Evolutionary conservation across 2,797 vertebrate species (phyloP).

Genomic region (Chaunax sp.): DNA sequence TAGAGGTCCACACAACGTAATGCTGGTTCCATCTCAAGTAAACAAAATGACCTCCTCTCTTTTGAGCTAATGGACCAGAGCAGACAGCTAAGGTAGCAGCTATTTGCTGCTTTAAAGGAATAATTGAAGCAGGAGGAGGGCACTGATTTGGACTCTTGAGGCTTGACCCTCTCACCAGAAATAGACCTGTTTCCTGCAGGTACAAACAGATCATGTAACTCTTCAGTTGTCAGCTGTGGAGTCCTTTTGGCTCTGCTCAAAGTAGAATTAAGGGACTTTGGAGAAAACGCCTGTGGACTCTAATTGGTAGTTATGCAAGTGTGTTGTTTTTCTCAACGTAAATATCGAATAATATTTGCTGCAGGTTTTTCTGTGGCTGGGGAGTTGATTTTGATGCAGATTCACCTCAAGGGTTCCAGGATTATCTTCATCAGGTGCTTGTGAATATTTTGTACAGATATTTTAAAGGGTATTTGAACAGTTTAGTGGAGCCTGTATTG

Average conservation of each 20-base stretch:
- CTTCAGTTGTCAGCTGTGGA: conserved; percentile 12
- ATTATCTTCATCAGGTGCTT: conserved; percentile 28
- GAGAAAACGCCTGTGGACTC: conserved; percentile 1
- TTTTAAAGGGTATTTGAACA: not conserved
- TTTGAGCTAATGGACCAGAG: conserved; percentile 58
- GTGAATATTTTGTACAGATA: not conserved
- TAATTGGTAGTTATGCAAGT: conserved; percentile 9
- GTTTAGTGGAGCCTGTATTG: no score
- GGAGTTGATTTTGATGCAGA: conserved; percentile 29
- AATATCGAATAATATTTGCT: conserved; percentile 14
- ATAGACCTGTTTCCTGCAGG: conserved; percentile 46
- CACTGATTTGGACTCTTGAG: conserved; percentile 46
- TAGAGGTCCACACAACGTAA: conserved; percentile 35
- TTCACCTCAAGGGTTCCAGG: conserved; percentile 19
- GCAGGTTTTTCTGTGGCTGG: conserved; percentile 7
- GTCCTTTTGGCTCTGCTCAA: conserved; percentile 1
- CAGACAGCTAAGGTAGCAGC: conserved; percentile 44
- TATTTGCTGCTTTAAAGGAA: conserved; percentile 47
- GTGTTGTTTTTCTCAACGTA: conserved; percentile 16
- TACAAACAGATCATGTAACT: conserved; percentile 50
- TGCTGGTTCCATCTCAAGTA: conserved; percentile 56
- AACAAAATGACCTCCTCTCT: conserved; percentile 61
- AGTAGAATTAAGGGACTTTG: not conserved
- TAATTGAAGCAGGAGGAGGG: conserved; percentile 23
- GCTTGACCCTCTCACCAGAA: conserved; percentile 34